Evolutionary conservation across 2,888 invertebrate genomes (phyloP).

Genomic region (Mayetiola destructor): DNA sequence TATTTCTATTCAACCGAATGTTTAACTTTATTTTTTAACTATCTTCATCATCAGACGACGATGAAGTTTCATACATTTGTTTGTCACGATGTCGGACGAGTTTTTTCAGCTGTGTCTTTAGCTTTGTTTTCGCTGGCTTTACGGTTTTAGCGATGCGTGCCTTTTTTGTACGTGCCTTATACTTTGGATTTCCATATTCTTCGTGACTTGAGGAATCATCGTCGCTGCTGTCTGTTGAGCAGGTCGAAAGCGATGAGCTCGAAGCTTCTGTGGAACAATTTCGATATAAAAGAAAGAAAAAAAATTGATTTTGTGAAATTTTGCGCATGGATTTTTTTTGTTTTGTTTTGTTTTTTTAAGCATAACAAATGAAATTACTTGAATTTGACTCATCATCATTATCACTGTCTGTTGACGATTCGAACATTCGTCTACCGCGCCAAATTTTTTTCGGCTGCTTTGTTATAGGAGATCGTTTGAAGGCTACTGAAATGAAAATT

Average conservation of each 20-base stretch:
- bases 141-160: not conserved
- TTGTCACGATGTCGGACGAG: not conserved
- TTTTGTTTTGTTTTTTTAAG: not conserved
- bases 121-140: not conserved
- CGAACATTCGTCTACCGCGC: not conserved
- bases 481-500: not conserved
- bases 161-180: not conserved
- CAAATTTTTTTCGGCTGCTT: not conserved
- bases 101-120: not conserved
- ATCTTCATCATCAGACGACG: not conserved
- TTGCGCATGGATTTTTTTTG: no score
- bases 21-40: not conserved
- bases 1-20: no score
- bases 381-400: not conserved
- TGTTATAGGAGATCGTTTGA: not conserved
- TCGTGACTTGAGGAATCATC: conserved; percentile 4
- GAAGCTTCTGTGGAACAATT: not conserved
- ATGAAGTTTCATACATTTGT: not conserved
- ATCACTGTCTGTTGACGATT: not conserved
- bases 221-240: not conserved
- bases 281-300: not conserved
- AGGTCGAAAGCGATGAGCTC: not conserved
- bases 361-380: not conserved
- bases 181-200: not conserved
- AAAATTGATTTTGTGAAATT: not conserved